These are phyloP conservation scores for Phataginus tricuspis DNA, from an alignment of 2,797 vertebrate species.

Conservation along the genomic window DNA sequence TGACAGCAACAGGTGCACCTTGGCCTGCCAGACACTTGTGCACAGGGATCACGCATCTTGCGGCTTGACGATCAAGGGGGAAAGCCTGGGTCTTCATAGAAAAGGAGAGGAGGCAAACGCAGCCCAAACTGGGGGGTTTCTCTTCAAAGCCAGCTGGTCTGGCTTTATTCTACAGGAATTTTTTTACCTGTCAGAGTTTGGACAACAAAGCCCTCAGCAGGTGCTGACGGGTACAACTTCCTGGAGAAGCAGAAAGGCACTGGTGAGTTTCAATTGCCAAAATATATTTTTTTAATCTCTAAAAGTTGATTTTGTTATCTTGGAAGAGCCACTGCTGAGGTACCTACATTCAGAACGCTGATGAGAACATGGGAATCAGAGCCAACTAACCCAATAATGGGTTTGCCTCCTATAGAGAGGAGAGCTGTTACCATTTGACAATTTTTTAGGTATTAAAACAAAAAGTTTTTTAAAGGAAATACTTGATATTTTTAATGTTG, in stretches of 20 bases:
- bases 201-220: constrained; percentile 94
- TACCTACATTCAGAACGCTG: constrained; percentile 41
- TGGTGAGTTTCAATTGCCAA: constrained; percentile 93
- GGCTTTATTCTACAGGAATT: constrained; percentile 97
- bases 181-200: constrained; percentile 90
- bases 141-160: constrained; percentile 99
- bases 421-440: background rate
- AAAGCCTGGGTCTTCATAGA: constrained; percentile 90
- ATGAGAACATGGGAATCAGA: constrained; percentile 44
- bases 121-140: constrained; percentile 95
- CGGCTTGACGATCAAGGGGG: constrained; percentile 90
- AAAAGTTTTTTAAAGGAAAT: constrained; percentile 9
- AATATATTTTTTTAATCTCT: constrained; percentile 74
- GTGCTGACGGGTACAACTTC: constrained; percentile 96
- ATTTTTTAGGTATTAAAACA: background rate
- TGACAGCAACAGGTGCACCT: constrained; percentile 94
- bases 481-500: constrained; percentile 46
- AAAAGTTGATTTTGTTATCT: constrained; percentile 72
- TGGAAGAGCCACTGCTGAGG: constrained; percentile 53
- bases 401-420: background rate
- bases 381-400: constrained; percentile 31
- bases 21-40: constrained; percentile 91
- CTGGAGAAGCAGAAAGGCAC: constrained; percentile 95
- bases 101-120: constrained; percentile 92
- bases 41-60: constrained; percentile 88